phyloP scores from a whole-genome alignment of 2,888 invertebrate species.

The Sarcophaga subvicina region DNA sequence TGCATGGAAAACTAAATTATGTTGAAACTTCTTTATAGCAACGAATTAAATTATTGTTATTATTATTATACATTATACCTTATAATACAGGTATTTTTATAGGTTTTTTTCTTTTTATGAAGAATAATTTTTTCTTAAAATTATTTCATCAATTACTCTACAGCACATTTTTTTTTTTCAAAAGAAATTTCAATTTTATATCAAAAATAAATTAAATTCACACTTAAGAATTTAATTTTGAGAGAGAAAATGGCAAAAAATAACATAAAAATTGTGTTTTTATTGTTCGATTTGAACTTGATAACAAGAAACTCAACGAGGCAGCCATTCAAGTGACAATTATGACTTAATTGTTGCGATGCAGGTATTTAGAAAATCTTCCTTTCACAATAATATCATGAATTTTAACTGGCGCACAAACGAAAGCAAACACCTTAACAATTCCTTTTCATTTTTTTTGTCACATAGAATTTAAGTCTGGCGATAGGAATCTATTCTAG shows the following conservation, averaged over 20 bases:
- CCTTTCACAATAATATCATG: background rate
- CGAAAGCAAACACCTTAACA: slow-evolving; percentile 21
- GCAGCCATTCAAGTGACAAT: slow-evolving; percentile 65
- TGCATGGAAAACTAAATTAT: background rate
- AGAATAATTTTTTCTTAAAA: too few species aligned
- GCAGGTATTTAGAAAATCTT: slow-evolving; percentile 29
- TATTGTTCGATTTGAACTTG: too few species aligned
- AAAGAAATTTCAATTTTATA: too few species aligned
- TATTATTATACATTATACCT: background rate
- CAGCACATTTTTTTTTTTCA: too few species aligned
- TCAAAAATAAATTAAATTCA: too few species aligned
- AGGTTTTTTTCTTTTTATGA: too few species aligned
- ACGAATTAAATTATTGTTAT: background rate
- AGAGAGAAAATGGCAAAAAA: background rate
- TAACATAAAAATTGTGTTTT: too few species aligned
- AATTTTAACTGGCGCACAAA: slow-evolving; percentile 9
- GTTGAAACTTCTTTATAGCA: background rate
- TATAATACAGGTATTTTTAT: too few species aligned
- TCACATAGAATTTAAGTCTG: background rate
- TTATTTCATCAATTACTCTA: too few species aligned
- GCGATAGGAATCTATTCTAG: slow-evolving; percentile 30
- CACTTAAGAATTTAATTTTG: background rate
- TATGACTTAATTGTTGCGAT: slow-evolving; percentile 71
- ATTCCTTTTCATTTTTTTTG: slow-evolving; percentile 7
- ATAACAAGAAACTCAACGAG: background rate